Base-by-base conservation (phyloP, 2,113 vertebrate species). In the Nannobrachium achirus region DNA sequence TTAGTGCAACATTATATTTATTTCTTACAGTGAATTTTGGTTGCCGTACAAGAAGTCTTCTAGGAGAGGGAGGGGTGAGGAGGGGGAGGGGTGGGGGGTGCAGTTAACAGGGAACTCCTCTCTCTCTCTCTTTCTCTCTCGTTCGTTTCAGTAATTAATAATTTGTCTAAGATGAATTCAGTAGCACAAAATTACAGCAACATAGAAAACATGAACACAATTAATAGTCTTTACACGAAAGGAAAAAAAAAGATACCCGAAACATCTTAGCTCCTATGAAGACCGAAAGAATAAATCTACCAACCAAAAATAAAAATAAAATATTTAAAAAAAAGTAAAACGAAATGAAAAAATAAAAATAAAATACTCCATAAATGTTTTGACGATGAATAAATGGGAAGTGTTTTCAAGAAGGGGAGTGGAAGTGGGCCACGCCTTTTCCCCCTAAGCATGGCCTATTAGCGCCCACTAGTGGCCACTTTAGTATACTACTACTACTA, bases 121-220 rank as follows among this genome's bases (percentile, higher is more conserved):
- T 92, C 90, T 93, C 92, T 77, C 83, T 84, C 86, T 33, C 25
- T 33, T 5, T 33, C 25, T 33, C 25, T 33, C 25, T 33, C 25
- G 1, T 86, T 89, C 78, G 66, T 87, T 86, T 91, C 82, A 88
- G 79, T 89, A 89, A 94, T 95, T 86, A 85, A 91, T 94, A n/a
- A n/a, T n/a, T n/a, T 88, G 93, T 96, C 58, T 92, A 94, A 93
- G 95, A 92, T 94, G 89, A 94, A 97, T 95, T 93, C 87, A 94
- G 93, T 95, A 96, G 95, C 96, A 95, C 93, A 94, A 96, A 95
- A 94, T 95, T 95, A 97, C 94, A 95, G 95, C 93, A 95, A 97
- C 94, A 93, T 91, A 94, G 94, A 94, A 90, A 95, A 95, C 93
- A 93, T 89, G 92, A 95, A 96, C 94, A 95, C 93, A 92, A 33